Base-by-base conservation (phyloP, 2,888 invertebrate genomes). In the Ectemnius lituratus region DNA sequence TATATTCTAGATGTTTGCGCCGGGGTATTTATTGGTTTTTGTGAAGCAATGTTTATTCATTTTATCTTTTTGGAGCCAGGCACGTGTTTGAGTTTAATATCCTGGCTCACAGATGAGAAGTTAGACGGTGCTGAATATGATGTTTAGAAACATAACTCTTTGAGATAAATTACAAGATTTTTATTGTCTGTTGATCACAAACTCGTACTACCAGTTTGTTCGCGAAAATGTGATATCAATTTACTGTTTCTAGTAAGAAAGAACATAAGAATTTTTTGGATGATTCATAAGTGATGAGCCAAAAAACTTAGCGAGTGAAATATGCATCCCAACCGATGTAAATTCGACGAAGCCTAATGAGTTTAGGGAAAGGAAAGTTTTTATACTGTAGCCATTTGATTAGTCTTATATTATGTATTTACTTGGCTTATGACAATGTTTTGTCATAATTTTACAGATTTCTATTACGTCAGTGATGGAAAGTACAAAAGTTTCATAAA, bases 1-100 rank as follows among this genome's bases (percentile, higher is more conserved):
- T 96, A 97, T 88, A 91, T 98, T 56, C 91, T 97, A 47, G 99
- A 99, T 91, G 94, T 98, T 0, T 58, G 94, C 3, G 95, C 93
- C 65, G 99, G 99, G 14, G 90, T 94, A 16, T 70, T 93, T 4
- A 89, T 98, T 58, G 98, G 98, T 0, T 85, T 96, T 27, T 65
- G 94, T 0, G 95, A 96, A 90, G 95, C 94, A n/a, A 79, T 94
- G 0, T 75, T 96, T 0, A 89, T 96, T 78, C 91, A 92, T 57
- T 70, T 95, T 0, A 85, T 97, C 37, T 97, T 96, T 95, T 88
- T 97, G 2, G 93, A 94, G 61, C 93, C 94, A 75, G 92, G 92
- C 47, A 93, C 94, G 4, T 93, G 94, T 20, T 90, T 91, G 2
- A 92, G 92, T 87, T 87, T 96, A 49, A 91, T 95, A 76, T 92